Evolutionary conservation across 1,140 invertebrate genomes (phyloP).

Genomic region (Pogonomyrmex barbatus): DNA sequence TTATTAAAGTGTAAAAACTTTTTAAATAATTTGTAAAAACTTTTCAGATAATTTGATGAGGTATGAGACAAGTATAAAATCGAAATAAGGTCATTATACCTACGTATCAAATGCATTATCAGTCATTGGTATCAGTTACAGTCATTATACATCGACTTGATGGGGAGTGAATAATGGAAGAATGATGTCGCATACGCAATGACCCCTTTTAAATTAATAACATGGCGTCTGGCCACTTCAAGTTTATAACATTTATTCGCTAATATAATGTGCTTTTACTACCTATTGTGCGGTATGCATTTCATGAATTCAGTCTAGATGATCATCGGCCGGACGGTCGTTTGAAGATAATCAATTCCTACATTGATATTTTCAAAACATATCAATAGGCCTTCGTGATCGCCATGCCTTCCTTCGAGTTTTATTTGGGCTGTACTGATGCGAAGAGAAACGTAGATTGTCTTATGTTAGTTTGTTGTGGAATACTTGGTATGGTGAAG

Average conservation of each 20-base stretch:
- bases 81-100: no score
- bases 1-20: no score
- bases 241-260: background rate
- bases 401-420: background rate
- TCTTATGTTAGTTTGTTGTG: slow-evolving; percentile 20
- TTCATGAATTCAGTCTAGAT: background rate
- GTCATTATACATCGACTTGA: background rate
- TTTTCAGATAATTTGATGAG: no score
- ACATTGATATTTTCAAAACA: background rate
- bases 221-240: slow-evolving; percentile 64
- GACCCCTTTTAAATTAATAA: slow-evolving; percentile 39
- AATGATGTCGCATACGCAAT: slow-evolving; percentile 57
- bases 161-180: slow-evolving; percentile 20
- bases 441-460: slow-evolving; percentile 39
- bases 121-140: slow-evolving; percentile 15
- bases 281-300: background rate
- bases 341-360: background rate
- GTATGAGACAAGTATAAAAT: no score
- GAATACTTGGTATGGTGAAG: slow-evolving; percentile 27
- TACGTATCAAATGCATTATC: background rate
- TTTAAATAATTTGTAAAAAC: no score
- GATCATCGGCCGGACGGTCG: background rate
- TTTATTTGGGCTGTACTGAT: slow-evolving; percentile 46
- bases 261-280: background rate
- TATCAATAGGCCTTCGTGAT: slow-evolving; percentile 28